Base-by-base conservation (phyloP, 2,113 vertebrate genomes). In the Xiphophorus maculatus region DNA sequence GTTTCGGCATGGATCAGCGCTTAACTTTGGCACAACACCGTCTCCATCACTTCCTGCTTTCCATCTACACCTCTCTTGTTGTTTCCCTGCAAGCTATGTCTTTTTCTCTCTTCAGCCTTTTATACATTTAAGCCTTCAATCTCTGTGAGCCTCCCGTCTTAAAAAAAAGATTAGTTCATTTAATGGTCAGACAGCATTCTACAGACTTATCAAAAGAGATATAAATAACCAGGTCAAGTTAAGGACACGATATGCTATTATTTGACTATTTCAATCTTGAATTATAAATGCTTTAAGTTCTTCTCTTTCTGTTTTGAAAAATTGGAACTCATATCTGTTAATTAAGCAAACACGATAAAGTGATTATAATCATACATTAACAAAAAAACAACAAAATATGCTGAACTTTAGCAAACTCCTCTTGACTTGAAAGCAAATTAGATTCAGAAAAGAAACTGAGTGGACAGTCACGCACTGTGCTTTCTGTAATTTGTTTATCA, bases 1-100 rank as follows among this genome's bases (percentile, higher is more conserved):
- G 84, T 91, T 93, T 91, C 82, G 72, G 84, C 76, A 88, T 78
- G 91, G 90, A 93, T 92, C 89, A 85, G 82, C 77, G 87, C 80
- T 73, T 81, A 87, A 85, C 83, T 90, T 90, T 91, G 91, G 90
- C 92, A 89, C 84, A 62, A 67, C 88, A 86, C 81, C 83, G 84
- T 85, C 81, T 85, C 78, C 74, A 84, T 84, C 73, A 69, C 77
- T 63, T 82, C 81, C 83, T 79, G 77, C 71, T 83, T 80, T 88
- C 83, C 63, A 66, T 87, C 82, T 61, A 63, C 70, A 79, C 83
- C 85, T 82, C 63, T 76, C 85, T 77, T 77, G 28, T 76, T 61
- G 77, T 74, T 67, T 42, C 84, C 87, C 80, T 69, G 63, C 69
- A 69, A 66, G 77, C 69, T 66, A 65, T 1, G 27, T 81, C n/a